Conservation (phyloP, 2,888 invertebrate genomes). For the Drosophila cyrtoloma region DNA sequence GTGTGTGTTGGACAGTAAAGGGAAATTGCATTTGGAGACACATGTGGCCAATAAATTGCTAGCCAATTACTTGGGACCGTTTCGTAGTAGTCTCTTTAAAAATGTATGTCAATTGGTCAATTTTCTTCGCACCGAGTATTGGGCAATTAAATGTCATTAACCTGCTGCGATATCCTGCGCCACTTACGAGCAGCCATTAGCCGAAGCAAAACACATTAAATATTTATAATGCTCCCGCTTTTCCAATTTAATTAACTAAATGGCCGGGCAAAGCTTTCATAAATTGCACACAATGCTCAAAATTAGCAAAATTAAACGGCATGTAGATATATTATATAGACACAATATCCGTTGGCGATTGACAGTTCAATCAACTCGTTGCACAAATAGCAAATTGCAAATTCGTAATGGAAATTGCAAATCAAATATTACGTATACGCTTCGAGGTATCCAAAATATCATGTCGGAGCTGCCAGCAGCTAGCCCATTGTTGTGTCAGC, state of each 20-base stretch:
- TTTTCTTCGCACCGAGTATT: conserved; percentile 57
- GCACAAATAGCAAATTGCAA: conserved; percentile 41
- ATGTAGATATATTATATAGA: conserved; percentile 12
- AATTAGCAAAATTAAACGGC: conserved; percentile 62
- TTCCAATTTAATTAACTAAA: conserved; percentile 72
- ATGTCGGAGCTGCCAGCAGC: conserved; percentile 44
- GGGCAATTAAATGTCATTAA: conserved; percentile 77
- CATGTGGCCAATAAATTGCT: conserved; percentile 45
- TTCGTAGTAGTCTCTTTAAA: conserved; percentile 63
- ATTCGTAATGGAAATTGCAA: conserved; percentile 62
- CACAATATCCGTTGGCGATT: conserved; percentile 60
- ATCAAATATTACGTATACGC: conserved; percentile 77
- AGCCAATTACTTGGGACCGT: conserved; percentile 38
- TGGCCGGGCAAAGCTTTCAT: conserved; percentile 56
- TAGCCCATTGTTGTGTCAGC: conserved; percentile 77
- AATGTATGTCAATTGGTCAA: conserved; percentile 81
- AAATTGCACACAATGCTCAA: conserved; percentile 65
- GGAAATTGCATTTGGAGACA: conserved; percentile 8
- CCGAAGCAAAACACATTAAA: conserved; percentile 53
- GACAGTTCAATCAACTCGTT: conserved; percentile 75
- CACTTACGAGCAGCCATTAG: conserved; percentile 51
- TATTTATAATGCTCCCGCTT: conserved; percentile 60
- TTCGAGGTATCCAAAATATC: conserved; percentile 37
- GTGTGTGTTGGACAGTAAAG: neutral
- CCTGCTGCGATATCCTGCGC: conserved; percentile 51